These are phyloP conservation scores for Caenorhabditis elegans DNA, from an alignment of 1,140 invertebrate genomes.

Conservation along the genomic window DNA sequence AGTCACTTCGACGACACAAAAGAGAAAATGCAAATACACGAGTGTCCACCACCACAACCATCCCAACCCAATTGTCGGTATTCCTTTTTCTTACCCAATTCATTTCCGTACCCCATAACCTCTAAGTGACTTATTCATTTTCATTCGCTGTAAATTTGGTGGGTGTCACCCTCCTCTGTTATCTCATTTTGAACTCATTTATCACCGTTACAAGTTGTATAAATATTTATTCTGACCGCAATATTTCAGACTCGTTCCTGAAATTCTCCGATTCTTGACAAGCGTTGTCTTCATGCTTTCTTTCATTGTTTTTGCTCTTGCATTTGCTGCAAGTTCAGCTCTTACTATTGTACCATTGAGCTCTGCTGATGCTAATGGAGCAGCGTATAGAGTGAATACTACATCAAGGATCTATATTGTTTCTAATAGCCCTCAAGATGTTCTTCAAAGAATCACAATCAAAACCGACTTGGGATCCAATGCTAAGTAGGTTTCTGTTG, in stretches of 20 bases:
- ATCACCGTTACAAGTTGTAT: background rate
- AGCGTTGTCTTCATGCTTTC: background rate
- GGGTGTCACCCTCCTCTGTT: background rate
- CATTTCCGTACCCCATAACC: conserved; percentile 23
- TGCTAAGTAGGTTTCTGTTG: background rate
- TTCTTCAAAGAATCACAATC: background rate
- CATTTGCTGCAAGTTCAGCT: background rate
- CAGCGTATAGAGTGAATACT: background rate
- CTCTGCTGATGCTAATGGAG: background rate
- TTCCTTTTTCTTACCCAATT: background rate
- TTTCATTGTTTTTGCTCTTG: background rate
- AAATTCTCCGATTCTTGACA: background rate
- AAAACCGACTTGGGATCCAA: background rate
- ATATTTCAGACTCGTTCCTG: background rate
- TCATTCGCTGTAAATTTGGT: background rate
- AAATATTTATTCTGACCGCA: background rate
- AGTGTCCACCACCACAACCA: background rate
- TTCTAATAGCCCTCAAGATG: background rate
- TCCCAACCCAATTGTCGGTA: background rate
- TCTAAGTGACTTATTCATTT: background rate
- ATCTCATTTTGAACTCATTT: background rate
- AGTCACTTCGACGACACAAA: conserved; percentile 24
- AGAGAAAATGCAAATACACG: conserved; percentile 32
- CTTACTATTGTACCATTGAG: background rate
- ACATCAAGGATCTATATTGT: background rate